phyloP scores from a whole-genome alignment of 2,113 vertebrate genomes.

The Solea senegalensis region DNA sequence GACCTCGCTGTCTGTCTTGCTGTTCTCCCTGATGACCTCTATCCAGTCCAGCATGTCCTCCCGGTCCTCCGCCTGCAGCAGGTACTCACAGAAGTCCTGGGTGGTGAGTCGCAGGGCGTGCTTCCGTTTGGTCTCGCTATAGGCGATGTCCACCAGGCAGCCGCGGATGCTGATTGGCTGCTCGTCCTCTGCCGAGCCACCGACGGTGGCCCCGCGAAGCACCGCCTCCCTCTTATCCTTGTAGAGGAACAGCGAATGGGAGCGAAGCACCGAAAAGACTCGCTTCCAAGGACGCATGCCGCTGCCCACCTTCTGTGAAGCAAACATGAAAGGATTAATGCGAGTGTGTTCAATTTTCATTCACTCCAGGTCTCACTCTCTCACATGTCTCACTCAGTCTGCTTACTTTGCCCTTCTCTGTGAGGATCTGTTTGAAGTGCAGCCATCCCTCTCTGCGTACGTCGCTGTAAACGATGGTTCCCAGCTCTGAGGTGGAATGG shows the following conservation, averaged over 20 bases:
- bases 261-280: conserved; percentile 90
- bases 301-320: conserved; percentile 90
- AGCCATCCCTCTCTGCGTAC: conserved; percentile 94
- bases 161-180: conserved; percentile 95
- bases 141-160: conserved; percentile 98
- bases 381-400: accelerated
- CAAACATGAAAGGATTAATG: background rate
- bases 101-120: conserved; percentile 96
- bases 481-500: conserved; percentile 95
- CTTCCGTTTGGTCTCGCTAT: conserved; percentile 97
- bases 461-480: conserved; percentile 88
- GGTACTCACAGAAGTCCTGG: conserved; percentile 99
- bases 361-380: background rate
- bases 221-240: conserved; percentile 96
- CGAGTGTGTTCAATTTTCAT: background rate
- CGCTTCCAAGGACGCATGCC: conserved; percentile 95
- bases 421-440: conserved; percentile 95
- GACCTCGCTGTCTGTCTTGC: conserved; percentile 97
- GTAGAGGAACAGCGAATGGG: conserved; percentile 92
- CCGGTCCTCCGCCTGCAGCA: conserved; percentile 97
- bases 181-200: conserved; percentile 86
- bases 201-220: conserved; percentile 78
- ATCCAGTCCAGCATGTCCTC: conserved; percentile 99
- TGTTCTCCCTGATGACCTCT: conserved; percentile 93
- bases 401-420: conserved; percentile 95